Conservation (phyloP, 2,888 invertebrate species). For the Calameuta idolon region DNA sequence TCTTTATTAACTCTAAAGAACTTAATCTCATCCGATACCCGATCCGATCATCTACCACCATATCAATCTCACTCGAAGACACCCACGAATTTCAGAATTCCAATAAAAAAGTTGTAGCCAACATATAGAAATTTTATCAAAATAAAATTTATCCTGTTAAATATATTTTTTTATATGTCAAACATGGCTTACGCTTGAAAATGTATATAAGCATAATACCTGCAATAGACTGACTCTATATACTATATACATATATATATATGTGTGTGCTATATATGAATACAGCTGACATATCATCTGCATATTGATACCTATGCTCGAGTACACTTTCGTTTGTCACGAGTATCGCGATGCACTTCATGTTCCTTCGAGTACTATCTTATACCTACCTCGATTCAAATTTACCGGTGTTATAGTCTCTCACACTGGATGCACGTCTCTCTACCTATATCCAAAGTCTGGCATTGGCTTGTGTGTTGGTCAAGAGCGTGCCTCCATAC, state of each 20-base stretch:
- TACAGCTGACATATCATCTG: not conserved
- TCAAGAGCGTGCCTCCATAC: conserved; percentile 9
- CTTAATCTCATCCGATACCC: not conserved
- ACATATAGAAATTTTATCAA: not conserved
- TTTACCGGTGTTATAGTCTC: not conserved
- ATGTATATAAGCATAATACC: not conserved
- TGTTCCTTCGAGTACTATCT: not conserved
- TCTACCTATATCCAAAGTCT: not conserved
- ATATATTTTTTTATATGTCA: not conserved
- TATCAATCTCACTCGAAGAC: not conserved
- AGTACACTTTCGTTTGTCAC: not conserved
- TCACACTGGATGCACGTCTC: not conserved
- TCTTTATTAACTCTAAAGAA: not conserved
- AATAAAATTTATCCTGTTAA: not conserved
- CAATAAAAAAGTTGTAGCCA: not conserved
- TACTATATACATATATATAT: not conserved
- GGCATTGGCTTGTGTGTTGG: not conserved
- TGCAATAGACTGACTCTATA: not conserved
- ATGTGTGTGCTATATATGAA: too few species aligned
- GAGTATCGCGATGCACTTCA: not conserved
- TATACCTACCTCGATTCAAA: not conserved
- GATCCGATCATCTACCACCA: not conserved
- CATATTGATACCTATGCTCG: not conserved
- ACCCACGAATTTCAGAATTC: not conserved
- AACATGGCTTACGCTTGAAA: not conserved